Percentiles rank a stretch among this genome's conserved stretches.
Conservation (phyloP, 1,140 invertebrate genomes). For the Drosophila seguyi region DNA sequence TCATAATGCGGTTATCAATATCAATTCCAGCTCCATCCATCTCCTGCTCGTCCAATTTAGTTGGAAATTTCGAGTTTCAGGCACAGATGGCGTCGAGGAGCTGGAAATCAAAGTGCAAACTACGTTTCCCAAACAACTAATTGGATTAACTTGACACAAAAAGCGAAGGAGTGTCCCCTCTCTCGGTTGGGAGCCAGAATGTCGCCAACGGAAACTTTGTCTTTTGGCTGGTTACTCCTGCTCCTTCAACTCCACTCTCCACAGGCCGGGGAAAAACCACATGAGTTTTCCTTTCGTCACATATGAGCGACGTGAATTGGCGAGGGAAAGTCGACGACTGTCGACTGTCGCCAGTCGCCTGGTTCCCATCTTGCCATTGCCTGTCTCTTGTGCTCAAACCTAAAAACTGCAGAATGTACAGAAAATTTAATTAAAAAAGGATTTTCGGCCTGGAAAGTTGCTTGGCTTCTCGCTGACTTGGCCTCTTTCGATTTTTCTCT, state of each 20-base stretch:
- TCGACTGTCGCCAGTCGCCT: neutral
- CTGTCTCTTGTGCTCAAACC: conserved; percentile 58
- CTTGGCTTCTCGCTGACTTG: conserved; percentile 77
- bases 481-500: conserved; percentile 35
- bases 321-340: conserved; percentile 33
- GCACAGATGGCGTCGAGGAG: conserved; percentile 18
- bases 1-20: conserved; percentile 55
- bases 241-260: conserved; percentile 34
- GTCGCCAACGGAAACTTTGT: conserved; percentile 73
- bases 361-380: conserved; percentile 2
- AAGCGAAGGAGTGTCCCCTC: conserved; percentile 27
- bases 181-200: conserved; percentile 34
- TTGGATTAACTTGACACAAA: conserved; percentile 81
- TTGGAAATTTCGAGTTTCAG: conserved; percentile 1
- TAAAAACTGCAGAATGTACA: conserved; percentile 83
- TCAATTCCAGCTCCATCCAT: conserved; percentile 45
- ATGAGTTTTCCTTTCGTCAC: conserved; percentile 66
- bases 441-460: conserved; percentile 77
- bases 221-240: conserved; percentile 56
- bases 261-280: conserved; percentile 17
- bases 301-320: conserved; percentile 53
- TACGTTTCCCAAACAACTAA: conserved; percentile 69
- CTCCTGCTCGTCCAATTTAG: conserved; percentile 29
- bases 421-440: conserved; percentile 83
- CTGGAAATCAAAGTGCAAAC: conserved; percentile 75